Percentiles rank a stretch among this genome's conserved stretches.
phyloP scores from a whole-genome alignment of 2,797 vertebrate species.

The Oreochromis grahami region DNA sequence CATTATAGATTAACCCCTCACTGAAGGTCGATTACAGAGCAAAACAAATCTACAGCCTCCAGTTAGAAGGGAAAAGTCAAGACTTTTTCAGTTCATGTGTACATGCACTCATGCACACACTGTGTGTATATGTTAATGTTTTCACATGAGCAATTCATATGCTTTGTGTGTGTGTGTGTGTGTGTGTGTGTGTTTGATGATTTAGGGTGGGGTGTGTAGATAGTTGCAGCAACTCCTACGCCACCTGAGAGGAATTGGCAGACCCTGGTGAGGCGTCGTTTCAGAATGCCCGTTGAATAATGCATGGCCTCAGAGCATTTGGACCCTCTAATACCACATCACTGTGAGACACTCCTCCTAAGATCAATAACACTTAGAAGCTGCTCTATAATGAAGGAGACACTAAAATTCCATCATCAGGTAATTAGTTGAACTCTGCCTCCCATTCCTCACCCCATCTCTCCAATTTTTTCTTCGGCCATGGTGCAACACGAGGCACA shows the following conservation, averaged over 20 bases:
- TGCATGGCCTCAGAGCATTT: slow-evolving; percentile 81
- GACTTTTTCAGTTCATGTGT: background rate
- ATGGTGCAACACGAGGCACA: background rate
- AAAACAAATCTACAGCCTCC: slow-evolving; percentile 32
- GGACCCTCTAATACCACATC: slow-evolving; percentile 82
- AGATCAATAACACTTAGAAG: slow-evolving; percentile 94
- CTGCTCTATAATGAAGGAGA: slow-evolving; percentile 81
- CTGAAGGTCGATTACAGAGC: slow-evolving; percentile 42
- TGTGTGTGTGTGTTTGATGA: background rate
- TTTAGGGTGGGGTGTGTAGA: background rate
- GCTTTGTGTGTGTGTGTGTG: background rate
- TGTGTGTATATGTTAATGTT: background rate
- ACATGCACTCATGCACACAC: background rate
- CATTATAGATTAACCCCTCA: slow-evolving; percentile 62
- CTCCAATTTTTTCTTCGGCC: slow-evolving; percentile 19
- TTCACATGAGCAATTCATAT: background rate
- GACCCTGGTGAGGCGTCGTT: slow-evolving; percentile 67
- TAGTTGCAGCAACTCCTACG: slow-evolving; percentile 63
- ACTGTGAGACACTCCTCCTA: slow-evolving; percentile 77
- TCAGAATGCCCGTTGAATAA: slow-evolving; percentile 84
- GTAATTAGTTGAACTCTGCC: slow-evolving; percentile 73
- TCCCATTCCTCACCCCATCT: slow-evolving; percentile 37
- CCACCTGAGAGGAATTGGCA: slow-evolving; percentile 72
- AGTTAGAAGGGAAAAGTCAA: background rate
- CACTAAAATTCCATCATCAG: slow-evolving; percentile 78